phyloP scores from a whole-genome alignment of 2,113 vertebrate genomes.

The Peromyscus polionotus region DNA sequence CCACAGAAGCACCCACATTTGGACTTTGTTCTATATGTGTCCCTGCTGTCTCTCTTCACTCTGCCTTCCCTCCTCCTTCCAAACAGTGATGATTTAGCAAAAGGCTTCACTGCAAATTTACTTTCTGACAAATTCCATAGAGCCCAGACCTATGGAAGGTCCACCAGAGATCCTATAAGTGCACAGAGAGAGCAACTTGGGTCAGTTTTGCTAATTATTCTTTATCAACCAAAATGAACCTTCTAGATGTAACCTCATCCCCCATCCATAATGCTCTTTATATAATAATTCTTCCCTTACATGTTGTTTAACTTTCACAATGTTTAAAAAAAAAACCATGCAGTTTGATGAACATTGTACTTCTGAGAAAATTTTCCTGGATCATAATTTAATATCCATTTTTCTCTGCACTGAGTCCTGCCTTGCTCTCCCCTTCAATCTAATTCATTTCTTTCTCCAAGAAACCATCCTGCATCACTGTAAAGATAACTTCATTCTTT shows the following conservation, averaged over 20 bases:
- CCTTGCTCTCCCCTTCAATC: background rate
- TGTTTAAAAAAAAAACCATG: conserved; percentile 8
- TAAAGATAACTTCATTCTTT: background rate
- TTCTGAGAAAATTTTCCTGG: background rate
- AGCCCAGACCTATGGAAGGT: background rate
- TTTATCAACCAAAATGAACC: conserved; percentile 9
- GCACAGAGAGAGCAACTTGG: background rate
- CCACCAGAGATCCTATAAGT: background rate
- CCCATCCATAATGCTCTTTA: background rate
- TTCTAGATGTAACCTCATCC: background rate
- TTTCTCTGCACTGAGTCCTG: background rate
- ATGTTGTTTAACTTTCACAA: conserved; percentile 39
- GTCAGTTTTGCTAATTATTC: background rate
- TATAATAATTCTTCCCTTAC: conserved; percentile 26
- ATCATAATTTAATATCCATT: background rate
- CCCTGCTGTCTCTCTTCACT: background rate
- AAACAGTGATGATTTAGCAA: background rate
- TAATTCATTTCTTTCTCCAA: background rate
- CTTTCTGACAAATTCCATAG: fast-evolving
- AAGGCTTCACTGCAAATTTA: conserved; percentile 36
- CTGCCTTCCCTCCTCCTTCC: background rate
- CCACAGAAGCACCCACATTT: background rate
- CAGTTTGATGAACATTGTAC: background rate
- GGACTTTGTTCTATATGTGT: background rate
- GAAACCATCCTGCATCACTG: background rate